Evolutionary conservation across 1,140 invertebrate species (phyloP).

Genomic region (Drosophila lini): DNA sequence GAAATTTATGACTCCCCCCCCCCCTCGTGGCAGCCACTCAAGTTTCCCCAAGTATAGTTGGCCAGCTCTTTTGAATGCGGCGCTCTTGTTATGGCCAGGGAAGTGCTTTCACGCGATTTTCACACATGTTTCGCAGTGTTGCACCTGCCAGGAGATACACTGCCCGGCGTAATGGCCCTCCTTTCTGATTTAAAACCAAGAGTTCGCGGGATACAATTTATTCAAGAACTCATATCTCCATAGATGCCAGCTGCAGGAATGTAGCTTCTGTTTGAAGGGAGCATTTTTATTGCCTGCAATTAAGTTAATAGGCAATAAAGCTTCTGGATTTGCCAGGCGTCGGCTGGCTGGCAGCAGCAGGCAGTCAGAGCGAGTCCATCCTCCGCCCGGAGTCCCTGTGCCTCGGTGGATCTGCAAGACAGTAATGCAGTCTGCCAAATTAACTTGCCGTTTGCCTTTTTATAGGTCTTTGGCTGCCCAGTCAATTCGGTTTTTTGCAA

Average conservation of each 20-base stretch:
- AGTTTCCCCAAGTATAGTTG: conserved; percentile 42
- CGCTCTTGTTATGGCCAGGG: conserved; percentile 4
- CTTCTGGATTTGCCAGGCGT: conserved; percentile 55
- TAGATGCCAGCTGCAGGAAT: conserved; percentile 16
- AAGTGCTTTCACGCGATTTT: background rate
- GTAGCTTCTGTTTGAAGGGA: conserved; percentile 8
- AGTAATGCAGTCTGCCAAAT: conserved; percentile 24
- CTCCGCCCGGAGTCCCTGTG: conserved; percentile 4
- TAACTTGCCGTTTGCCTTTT: conserved; percentile 18
- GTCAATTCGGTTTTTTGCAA: conserved; percentile 1
- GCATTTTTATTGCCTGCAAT: conserved; percentile 71
- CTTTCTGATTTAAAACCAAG: background rate
- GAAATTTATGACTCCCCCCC: conserved; percentile 49
- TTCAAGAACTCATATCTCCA: conserved; percentile 8
- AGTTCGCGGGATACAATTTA: conserved; percentile 8
- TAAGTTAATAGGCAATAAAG: conserved; percentile 76
- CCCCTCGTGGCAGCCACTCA: conserved; percentile 22
- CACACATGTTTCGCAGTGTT: background rate
- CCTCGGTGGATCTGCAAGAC: conserved; percentile 19
- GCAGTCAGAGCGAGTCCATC: background rate
- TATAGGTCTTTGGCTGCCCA: conserved; percentile 6
- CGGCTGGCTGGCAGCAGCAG: conserved; percentile 9
- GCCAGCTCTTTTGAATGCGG: conserved; percentile 40
- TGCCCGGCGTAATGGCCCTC: background rate
- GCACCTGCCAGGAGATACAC: background rate